These are phyloP conservation scores for Aselliscus stoliczkanus DNA, from an alignment of 2,797 vertebrate genomes.

Conservation along the genomic window DNA sequence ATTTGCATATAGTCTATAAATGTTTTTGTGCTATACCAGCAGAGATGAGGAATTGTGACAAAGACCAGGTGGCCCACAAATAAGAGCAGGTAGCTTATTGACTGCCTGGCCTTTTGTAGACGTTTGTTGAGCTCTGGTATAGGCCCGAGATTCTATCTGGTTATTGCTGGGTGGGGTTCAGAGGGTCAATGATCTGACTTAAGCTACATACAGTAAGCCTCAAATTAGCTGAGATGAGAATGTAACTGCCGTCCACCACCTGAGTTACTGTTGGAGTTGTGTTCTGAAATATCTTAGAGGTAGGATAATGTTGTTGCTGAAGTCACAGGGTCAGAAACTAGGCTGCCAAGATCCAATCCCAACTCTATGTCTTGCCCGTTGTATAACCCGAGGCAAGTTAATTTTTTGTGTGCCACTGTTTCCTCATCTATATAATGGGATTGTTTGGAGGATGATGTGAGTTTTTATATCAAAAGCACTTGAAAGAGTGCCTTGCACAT, in stretches of 20 bases:
- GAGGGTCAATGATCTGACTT: neutral
- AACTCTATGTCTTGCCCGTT: neutral
- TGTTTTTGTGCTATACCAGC: neutral
- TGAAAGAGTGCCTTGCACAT: neutral
- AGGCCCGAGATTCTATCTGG: neutral
- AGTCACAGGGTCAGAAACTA: neutral
- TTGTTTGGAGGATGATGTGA: neutral
- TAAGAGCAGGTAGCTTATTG: neutral
- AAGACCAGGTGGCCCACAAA: neutral
- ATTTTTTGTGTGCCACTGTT: neutral
- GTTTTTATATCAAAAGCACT: neutral
- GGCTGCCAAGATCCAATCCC: neutral
- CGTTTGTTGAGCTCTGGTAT: neutral
- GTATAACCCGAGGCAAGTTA: neutral
- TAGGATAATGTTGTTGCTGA: neutral
- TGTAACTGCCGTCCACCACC: neutral
- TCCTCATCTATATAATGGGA: neutral
- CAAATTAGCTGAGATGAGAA: neutral
- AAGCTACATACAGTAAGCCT: neutral
- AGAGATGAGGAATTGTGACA: neutral
- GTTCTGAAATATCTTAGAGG: neutral
- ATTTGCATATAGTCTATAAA: neutral
- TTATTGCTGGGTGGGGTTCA: neutral
- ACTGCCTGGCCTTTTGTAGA: neutral
- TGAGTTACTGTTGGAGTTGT: neutral